These are phyloP conservation scores for Bungarus multicinctus DNA, from an alignment of 2,113 vertebrate genomes.

Conservation along the genomic window DNA sequence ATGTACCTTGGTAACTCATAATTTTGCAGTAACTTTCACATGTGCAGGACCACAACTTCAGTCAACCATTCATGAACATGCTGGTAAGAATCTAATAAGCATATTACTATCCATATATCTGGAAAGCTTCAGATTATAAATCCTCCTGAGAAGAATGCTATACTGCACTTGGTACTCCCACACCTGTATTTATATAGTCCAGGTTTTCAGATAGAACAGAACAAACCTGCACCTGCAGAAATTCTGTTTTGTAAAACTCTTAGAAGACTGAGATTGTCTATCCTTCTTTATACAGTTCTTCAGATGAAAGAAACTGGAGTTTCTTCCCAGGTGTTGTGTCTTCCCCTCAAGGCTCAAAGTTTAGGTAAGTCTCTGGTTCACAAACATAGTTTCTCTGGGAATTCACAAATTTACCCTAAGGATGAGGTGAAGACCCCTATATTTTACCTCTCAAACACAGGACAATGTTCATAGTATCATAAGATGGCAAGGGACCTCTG, in stretches of 20 bases:
- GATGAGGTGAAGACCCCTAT: constrained; percentile 10
- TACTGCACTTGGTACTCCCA: not conserved
- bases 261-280: not conserved
- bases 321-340: not conserved
- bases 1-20: not conserved
- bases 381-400: not conserved
- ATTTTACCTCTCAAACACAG: not conserved
- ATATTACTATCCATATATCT: not conserved
- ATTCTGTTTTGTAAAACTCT: not conserved
- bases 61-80: not conserved
- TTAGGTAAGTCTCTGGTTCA: not conserved
- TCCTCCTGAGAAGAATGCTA: not conserved
- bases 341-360: not conserved
- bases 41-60: not conserved
- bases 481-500: not conserved
- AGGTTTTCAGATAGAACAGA: not conserved
- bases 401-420: not conserved
- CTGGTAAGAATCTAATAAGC: not conserved
- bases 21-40: not conserved
- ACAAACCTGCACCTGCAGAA: not conserved
- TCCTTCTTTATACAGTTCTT: not conserved
- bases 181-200: not conserved
- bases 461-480: not conserved
- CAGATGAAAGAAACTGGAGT: not conserved
- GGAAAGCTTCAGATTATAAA: not conserved